Percentiles rank a stretch among this genome's conserved stretches.
phyloP scores from a whole-genome alignment of 2,113 vertebrate species.

The Podarcis cretensis region DNA sequence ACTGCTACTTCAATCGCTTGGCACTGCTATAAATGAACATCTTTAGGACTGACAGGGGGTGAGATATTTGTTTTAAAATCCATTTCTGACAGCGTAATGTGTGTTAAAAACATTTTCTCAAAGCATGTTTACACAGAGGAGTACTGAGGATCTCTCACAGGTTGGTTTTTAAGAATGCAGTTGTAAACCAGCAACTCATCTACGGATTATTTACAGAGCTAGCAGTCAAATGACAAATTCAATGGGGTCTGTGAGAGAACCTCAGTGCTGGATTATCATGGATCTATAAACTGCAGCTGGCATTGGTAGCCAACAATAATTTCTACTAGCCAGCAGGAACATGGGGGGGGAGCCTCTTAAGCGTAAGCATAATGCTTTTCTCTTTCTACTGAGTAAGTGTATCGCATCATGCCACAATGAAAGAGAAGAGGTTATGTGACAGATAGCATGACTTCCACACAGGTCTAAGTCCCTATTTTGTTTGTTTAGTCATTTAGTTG shows the following conservation, averaged over 20 bases:
- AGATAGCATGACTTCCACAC: not conserved
- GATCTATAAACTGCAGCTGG: not conserved
- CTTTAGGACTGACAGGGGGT: accelerated
- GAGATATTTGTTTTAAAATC: not conserved
- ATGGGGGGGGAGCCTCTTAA: not conserved
- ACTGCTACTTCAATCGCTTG: not conserved
- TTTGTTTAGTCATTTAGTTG: no score
- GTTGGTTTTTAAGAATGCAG: not conserved
- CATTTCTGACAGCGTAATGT: not conserved
- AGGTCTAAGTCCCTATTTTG: not conserved
- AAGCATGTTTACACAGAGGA: not conserved
- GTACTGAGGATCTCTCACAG: not conserved
- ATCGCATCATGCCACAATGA: not conserved
- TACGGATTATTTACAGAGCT: not conserved
- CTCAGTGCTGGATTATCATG: not conserved
- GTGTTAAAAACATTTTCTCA: not conserved
- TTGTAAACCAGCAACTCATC: not conserved
- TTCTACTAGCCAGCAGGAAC: not conserved
- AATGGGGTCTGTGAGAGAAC: not conserved
- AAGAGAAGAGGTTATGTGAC: not conserved
- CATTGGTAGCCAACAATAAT: not conserved
- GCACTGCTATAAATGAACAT: not conserved
- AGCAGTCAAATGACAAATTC: not conserved
- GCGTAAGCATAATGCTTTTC: not conserved
- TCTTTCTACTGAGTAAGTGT: not conserved